Percentiles rank a stretch among this genome's conserved stretches.
Conservation (phyloP, 2,113 vertebrate genomes). For the Saimiri boliviensis region DNA sequence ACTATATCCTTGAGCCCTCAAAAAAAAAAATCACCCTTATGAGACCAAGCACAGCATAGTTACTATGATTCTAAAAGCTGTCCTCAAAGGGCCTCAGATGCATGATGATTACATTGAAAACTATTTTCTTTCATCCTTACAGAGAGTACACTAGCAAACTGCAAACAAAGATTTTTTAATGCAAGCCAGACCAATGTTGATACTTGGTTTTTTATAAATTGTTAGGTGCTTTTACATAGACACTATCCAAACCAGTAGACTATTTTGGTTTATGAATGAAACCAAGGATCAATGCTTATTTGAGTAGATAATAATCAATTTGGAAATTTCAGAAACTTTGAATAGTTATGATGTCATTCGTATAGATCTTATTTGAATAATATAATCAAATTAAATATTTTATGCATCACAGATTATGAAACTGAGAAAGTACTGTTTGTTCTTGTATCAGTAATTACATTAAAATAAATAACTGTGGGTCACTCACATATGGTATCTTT, state of each 20-base stretch:
- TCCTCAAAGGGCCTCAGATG: background rate
- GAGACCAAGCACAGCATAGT: background rate
- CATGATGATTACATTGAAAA: background rate
- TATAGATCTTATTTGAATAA: constrained; percentile 9
- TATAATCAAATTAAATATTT: constrained; percentile 54
- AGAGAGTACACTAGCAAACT: background rate
- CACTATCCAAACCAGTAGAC: background rate
- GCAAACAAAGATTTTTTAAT: background rate
- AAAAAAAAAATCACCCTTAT: background rate
- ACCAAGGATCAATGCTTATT: background rate
- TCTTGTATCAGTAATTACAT: background rate
- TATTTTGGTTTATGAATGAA: constrained; percentile 50
- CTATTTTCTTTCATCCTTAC: background rate
- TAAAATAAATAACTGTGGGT: constrained; percentile 23
- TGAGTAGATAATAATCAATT: constrained; percentile 31
- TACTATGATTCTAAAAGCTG: background rate
- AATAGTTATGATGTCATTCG: background rate
- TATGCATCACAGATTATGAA: constrained; percentile 6
- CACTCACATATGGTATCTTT: background rate
- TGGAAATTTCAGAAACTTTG: constrained; percentile 39
- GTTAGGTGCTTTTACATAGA: background rate
- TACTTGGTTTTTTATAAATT: background rate
- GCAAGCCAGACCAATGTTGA: background rate
- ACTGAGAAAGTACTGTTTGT: constrained; percentile 36
- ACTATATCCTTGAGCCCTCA: background rate